phyloP scores from a whole-genome alignment of 2,888 invertebrate species.

The Pteria penguin region DNA sequence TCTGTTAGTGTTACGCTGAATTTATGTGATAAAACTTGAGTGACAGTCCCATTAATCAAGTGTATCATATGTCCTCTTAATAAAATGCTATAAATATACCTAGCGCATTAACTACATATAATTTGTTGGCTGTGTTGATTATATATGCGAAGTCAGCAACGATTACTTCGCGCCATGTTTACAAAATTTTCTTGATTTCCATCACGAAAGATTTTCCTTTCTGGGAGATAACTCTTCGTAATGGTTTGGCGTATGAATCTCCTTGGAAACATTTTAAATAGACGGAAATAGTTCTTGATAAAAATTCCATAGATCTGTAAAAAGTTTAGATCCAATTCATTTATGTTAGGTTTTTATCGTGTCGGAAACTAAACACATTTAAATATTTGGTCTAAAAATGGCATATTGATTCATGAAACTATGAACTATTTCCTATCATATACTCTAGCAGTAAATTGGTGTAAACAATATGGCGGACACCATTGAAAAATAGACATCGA shows the following conservation, averaged over 20 bases:
- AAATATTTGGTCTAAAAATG: no score
- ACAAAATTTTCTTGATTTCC: slow-evolving; percentile 4
- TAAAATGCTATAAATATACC: no score
- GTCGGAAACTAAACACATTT: neutral
- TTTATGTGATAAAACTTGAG: no score
- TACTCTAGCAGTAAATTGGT: neutral
- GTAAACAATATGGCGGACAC: slow-evolving; percentile 47
- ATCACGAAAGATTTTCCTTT: neutral
- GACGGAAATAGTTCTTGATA: slow-evolving; percentile 7
- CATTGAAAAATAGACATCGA: neutral
- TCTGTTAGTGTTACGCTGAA: no score
- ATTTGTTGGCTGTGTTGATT: no score
- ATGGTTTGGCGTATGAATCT: slow-evolving; percentile 33
- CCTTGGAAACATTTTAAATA: slow-evolving; percentile 35
- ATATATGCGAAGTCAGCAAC: no score
- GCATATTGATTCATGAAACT: no score
- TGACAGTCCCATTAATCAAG: no score
- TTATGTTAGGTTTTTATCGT: neutral
- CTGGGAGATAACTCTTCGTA: slow-evolving; percentile 41
- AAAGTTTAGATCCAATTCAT: neutral
- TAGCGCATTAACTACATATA: no score
- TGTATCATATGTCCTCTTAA: no score
- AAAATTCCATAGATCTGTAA: neutral
- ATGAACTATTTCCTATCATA: slow-evolving; percentile 29
- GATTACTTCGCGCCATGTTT: neutral